phyloP scores from a whole-genome alignment of 1,140 invertebrate genomes.

The Aphidius ervi region DNA sequence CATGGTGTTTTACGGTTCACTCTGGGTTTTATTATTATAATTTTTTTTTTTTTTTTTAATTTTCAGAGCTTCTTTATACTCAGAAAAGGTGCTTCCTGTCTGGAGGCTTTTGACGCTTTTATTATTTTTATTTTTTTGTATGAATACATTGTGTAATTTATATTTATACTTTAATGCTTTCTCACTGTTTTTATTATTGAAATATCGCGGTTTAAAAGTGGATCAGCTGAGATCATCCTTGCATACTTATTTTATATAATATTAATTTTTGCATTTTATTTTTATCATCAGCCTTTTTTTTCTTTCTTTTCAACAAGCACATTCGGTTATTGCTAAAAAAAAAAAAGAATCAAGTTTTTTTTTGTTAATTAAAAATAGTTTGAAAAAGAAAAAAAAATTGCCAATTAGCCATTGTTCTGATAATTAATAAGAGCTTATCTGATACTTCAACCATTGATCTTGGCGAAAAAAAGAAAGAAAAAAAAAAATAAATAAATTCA shows the following conservation, averaged over 20 bases:
- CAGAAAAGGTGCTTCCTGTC: constrained; percentile 6
- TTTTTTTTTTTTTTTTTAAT: background rate
- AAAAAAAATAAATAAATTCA: no score
- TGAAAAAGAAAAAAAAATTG: no score
- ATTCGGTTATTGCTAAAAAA: no score
- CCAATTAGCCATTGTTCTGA: no score
- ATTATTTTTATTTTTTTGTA: constrained; percentile 7
- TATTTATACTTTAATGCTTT: background rate
- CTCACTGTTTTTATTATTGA: constrained; percentile 1
- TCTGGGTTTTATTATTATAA: background rate
- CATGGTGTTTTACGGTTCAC: background rate
- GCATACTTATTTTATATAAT: background rate
- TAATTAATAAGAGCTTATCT: no score
- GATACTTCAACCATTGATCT: no score
- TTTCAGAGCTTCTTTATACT: constrained; percentile 10
- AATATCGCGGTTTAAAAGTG: background rate
- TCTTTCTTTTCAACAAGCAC: no score
- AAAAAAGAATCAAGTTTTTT: no score
- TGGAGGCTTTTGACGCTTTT: constrained; percentile 14
- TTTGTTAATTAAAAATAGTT: no score
- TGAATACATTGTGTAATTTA: background rate
- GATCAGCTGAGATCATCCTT: constrained; percentile 8
- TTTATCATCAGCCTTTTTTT: no score
- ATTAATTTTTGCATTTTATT: no score
- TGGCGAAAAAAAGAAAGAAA: no score